Percentiles rank a stretch among this genome's conserved stretches.
Evolutionary conservation across 2,888 invertebrate species (phyloP).

Genomic region (Caenorhabditis drosophilae): DNA sequence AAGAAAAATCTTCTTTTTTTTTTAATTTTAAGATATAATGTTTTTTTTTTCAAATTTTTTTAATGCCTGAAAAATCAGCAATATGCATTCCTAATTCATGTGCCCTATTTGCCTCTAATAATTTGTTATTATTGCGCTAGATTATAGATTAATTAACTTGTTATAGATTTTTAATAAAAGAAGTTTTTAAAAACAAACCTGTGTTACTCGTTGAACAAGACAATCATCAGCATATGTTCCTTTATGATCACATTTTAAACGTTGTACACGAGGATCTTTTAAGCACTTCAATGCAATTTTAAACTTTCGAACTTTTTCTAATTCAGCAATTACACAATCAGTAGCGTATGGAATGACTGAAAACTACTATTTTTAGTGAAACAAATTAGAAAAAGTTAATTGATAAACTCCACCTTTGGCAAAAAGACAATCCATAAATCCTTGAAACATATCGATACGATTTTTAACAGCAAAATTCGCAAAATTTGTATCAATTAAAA

Average conservation of each 20-base stretch:
- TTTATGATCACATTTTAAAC: constrained; percentile 90
- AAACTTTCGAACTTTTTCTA: constrained; percentile 93
- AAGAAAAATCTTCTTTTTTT: background rate
- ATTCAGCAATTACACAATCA: constrained; percentile 94
- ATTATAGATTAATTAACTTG: constrained; percentile 6
- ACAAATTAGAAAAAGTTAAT: background rate
- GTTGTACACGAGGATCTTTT: constrained; percentile 90
- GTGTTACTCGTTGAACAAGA: constrained; percentile 89
- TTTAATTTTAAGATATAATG: background rate
- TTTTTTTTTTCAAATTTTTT: background rate
- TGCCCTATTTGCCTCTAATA: background rate
- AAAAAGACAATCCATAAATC: constrained; percentile 98
- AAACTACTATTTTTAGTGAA: constrained; percentile 15
- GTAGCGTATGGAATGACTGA: constrained; percentile 93
- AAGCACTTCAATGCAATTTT: constrained; percentile 84
- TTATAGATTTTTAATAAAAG: constrained; percentile 9
- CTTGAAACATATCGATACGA: constrained; percentile 92
- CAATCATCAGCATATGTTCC: constrained; percentile 99
- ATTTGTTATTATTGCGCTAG: background rate
- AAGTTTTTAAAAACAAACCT: constrained; percentile 71
- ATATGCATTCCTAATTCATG: constrained; percentile 2
- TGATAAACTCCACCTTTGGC: no score
- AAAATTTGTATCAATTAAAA: constrained; percentile 95
- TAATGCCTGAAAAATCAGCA: background rate
- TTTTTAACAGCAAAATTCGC: constrained; percentile 97